Evolutionary conservation across 2,888 invertebrate species (phyloP).

Genomic region (Cancer borealis): DNA sequence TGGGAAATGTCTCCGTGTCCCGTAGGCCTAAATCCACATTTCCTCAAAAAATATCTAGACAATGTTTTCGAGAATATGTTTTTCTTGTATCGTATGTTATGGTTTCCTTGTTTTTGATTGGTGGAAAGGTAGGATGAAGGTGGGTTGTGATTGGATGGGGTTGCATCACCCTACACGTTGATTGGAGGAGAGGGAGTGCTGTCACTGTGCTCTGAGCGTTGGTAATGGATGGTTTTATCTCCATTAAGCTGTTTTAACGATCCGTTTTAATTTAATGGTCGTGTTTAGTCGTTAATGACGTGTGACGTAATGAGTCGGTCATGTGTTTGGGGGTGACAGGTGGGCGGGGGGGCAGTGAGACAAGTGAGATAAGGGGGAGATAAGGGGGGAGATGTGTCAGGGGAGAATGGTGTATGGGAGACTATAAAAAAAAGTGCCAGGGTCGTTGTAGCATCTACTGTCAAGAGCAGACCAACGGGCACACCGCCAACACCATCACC

Average conservation of each 20-base stretch:
- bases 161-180: neutral
- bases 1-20: neutral
- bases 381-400: neutral
- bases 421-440: neutral
- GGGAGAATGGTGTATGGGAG: neutral
- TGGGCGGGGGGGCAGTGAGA: neutral
- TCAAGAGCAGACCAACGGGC: neutral
- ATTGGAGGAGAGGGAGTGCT: neutral
- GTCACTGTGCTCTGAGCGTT: neutral
- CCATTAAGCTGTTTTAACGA: neutral
- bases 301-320: neutral
- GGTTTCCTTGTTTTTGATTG: neutral
- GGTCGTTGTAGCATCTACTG: neutral
- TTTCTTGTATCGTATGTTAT: neutral
- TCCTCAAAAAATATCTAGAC: neutral
- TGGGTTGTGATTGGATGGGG: neutral
- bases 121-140: neutral
- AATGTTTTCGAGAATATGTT: neutral
- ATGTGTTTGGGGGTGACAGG: neutral
- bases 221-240: neutral
- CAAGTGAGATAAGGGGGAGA: neutral
- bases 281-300: neutral
- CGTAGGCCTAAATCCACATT: neutral
- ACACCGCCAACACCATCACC: neutral
- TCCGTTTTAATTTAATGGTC: neutral